Conservation (phyloP, 2,888 invertebrate species). For the Cryptocephalus primarius region DNA sequence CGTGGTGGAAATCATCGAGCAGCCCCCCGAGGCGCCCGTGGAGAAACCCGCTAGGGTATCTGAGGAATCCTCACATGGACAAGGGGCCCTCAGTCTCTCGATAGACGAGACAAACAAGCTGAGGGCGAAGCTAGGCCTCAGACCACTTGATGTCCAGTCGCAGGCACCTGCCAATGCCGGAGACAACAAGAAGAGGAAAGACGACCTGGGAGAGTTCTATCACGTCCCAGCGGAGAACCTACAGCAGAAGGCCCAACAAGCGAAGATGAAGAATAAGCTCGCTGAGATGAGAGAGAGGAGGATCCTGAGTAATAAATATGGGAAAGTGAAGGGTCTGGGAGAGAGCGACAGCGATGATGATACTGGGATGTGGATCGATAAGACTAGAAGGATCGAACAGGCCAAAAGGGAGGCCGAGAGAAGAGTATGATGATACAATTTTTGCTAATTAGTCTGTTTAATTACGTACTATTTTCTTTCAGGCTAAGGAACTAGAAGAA, state of each 20-base stretch:
- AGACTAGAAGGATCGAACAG: slow-evolving; percentile 61
- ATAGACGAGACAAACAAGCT: slow-evolving; percentile 81
- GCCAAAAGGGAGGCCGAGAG: slow-evolving; percentile 79
- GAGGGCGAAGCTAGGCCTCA: slow-evolving; percentile 85
- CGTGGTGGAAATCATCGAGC: slow-evolving; percentile 24
- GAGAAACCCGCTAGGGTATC: too few species aligned
- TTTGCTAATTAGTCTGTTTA: neutral
- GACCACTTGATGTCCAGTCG: slow-evolving; percentile 65
- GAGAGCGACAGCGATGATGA: slow-evolving; percentile 68
- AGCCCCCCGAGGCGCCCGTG: too few species aligned
- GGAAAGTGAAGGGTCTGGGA: slow-evolving; percentile 50
- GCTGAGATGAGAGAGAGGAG: slow-evolving; percentile 70
- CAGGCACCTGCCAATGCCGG: slow-evolving; percentile 16
- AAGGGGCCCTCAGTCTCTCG: slow-evolving; percentile 42
- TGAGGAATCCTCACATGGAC: neutral
- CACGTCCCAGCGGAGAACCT: slow-evolving; percentile 76
- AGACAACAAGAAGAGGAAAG: slow-evolving; percentile 39
- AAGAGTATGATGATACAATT: slow-evolving; percentile 42
- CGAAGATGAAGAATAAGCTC: slow-evolving; percentile 73
- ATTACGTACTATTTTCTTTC: slow-evolving; percentile 6
- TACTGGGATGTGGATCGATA: slow-evolving; percentile 73
- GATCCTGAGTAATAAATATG: slow-evolving; percentile 56
- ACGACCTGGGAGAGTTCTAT: slow-evolving; percentile 67
- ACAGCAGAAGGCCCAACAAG: slow-evolving; percentile 59
- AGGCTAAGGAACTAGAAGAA: slow-evolving; percentile 90